Base-by-base conservation (phyloP, 1,140 invertebrate genomes). In the Drosophila truncata region DNA sequence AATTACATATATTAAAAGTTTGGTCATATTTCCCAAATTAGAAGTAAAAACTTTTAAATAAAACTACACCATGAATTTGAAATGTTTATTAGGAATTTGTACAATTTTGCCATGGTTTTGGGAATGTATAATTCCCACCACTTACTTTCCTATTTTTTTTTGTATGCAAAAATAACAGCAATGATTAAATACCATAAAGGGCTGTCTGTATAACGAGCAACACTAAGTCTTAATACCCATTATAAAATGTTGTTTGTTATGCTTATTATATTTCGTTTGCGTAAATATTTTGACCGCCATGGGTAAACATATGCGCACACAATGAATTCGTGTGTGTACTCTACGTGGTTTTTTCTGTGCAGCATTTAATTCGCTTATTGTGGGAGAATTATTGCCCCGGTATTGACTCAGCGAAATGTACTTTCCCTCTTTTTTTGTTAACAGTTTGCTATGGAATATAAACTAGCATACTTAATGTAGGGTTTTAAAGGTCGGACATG, bases 231-330 rank as follows among this genome's bases (percentile, higher is more conserved):
- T 55, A 37, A 57, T 41, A 41, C 33, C 57, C 20, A 25, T 65
- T 62, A 42, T 62, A 42, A 65, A 65, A 33, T 42, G 37, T 25
- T 42, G 57, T 65, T 65, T 62, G 62, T 42, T 65, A 33, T 62
- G 57, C 37, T 33, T 65, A 42, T 64, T 61, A 62, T 33, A 33
- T 25, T 62, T 44, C 29, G 20, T 13, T 25, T 65, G 62, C 37
- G 62, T 42, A 65, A 65, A 65, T 65, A 62, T 65, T 65, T 62
- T 65, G 62, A 31, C 20, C 58, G 62, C 57, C 37, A 33, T 25
- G 29, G 16, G 20, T 65, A 65, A 65, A 42, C 62, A 63, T 39
- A 37, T 25, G 23, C 23, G 25, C 31, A 25, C n/a, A 55, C 55
- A 61, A 42, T 16, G 62, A 62, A 42, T 42, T 20, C 37, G 41